Evolutionary conservation across 92 coral and sea anemone genomes (phyloP).

Genomic region (Pocillopora grandis): DNA sequence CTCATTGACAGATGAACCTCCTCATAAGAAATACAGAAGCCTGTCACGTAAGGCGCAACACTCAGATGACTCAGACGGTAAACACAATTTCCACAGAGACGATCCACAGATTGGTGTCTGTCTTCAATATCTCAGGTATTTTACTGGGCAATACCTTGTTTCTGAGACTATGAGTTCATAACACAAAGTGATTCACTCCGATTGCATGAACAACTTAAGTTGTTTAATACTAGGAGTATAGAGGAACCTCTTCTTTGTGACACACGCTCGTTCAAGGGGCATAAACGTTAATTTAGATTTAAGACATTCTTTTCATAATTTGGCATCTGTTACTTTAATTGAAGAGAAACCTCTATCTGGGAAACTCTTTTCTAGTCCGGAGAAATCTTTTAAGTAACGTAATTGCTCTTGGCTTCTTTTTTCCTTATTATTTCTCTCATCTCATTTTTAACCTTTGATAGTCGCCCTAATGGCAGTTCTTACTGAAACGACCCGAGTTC

Average conservation of each 20-base stretch:
- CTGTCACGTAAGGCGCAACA: slow-evolving; percentile 25
- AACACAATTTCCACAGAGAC: slow-evolving; percentile 70
- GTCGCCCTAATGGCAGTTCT: not conserved
- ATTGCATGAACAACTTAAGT: no score
- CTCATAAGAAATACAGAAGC: slow-evolving; percentile 23
- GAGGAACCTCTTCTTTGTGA: no score
- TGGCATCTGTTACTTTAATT: no score
- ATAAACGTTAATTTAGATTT: no score
- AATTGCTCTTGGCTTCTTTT: not conserved
- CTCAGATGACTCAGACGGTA: slow-evolving; percentile 45
- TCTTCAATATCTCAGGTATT: slow-evolving; percentile 73
- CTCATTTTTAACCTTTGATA: not conserved
- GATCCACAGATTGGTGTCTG: slow-evolving; percentile 87
- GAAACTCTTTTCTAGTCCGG: no score
- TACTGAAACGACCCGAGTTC: not conserved
- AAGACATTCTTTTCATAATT: no score
- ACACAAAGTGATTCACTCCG: no score
- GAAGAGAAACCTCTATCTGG: no score
- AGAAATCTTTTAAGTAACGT: no score
- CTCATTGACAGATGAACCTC: slow-evolving; percentile 10
- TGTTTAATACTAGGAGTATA: no score
- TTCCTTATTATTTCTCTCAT: no score
- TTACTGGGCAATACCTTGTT: not conserved
- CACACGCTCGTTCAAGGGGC: no score
- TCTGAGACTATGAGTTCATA: not conserved